These are phyloP conservation scores for Rutpela maculata DNA, from an alignment of 2,888 invertebrate species.

Conservation along the genomic window DNA sequence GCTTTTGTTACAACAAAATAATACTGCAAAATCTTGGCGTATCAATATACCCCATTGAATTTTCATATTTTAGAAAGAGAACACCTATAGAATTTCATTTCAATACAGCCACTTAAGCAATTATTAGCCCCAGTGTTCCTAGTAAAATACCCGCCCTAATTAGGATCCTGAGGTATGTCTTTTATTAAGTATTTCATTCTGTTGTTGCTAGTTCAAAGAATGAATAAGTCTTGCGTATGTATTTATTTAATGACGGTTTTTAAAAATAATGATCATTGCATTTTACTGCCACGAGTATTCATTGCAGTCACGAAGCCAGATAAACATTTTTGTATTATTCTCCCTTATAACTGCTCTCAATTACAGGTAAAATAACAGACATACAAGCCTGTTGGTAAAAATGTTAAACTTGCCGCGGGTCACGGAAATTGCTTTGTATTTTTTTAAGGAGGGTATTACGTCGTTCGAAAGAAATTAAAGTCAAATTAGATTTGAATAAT, in stretches of 20 bases:
- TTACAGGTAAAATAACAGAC: conserved; percentile 11
- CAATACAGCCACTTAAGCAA: neutral
- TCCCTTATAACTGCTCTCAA: conserved; percentile 13
- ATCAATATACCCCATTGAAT: no score
- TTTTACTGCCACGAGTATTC: neutral
- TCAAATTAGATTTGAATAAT: conserved; percentile 12
- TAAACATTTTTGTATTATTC: conserved; percentile 7
- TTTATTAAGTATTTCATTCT: neutral
- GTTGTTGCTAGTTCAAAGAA: neutral
- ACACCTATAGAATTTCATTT: no score
- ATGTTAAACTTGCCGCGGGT: conserved; percentile 8
- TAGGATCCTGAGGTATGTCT: neutral
- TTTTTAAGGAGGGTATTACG: neutral
- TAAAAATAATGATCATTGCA: neutral
- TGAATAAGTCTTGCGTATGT: neutral
- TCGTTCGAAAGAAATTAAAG: conserved; percentile 12
- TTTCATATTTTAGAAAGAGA: no score
- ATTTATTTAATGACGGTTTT: neutral
- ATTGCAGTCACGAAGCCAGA: conserved; percentile 3
- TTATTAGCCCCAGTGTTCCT: neutral
- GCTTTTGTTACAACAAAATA: no score
- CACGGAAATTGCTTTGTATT: conserved; percentile 20
- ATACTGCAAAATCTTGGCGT: no score
- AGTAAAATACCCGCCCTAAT: neutral
- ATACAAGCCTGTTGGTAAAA: conserved; percentile 20